Base-by-base conservation (phyloP, 2,113 vertebrate genomes). In the Periophthalmodon schlosseri region DNA sequence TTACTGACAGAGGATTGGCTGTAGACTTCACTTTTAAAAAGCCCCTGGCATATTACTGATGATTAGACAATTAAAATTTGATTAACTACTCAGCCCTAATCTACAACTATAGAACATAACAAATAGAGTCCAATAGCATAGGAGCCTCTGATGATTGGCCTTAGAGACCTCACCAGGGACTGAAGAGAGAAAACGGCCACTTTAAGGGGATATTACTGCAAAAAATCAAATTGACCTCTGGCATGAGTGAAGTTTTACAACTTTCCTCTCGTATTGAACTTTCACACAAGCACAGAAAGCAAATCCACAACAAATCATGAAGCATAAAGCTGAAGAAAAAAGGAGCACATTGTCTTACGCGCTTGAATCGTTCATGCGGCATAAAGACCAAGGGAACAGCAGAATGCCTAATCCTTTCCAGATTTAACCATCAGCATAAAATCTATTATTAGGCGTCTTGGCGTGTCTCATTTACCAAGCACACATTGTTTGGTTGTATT, bases 351-450 rank as follows among this genome's bases (percentile, higher is more conserved):
- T 78, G 63, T 84, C 50, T 46, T n/a, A 65, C 72, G 82, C 74
- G 80, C 79, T 84, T 73, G 80, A 81, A 78, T 66, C 67, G 50
- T 84, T 87, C 84, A 81, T 77, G 77, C 74, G 74, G 80, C 76
- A 82, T 76, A 74, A 86, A 85, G 83, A 90, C 79, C 79, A 80
- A 52, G 77, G 56, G 71, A 89, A 88, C 84, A 87, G 90, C 87
- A 90, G 75, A 92, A 90, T 69, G 49, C 76, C 47, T 91, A 89
- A 92, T 89, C 80, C 84, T 76, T 86, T 87, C 87, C 89, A 93
- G 91, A 92, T 91, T 91, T 88, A 85, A 75, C 82, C 86, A 84
- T 91, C 89, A 86, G 90, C 83, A 85, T 57, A 39, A 83, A 86
- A 83, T 90, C 87, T 88, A 90, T 90, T 87, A 90, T 88, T 88